Evolutionary conservation across 2,113 vertebrate species (phyloP).

Genomic region (Chascanopsetta lugubris): DNA sequence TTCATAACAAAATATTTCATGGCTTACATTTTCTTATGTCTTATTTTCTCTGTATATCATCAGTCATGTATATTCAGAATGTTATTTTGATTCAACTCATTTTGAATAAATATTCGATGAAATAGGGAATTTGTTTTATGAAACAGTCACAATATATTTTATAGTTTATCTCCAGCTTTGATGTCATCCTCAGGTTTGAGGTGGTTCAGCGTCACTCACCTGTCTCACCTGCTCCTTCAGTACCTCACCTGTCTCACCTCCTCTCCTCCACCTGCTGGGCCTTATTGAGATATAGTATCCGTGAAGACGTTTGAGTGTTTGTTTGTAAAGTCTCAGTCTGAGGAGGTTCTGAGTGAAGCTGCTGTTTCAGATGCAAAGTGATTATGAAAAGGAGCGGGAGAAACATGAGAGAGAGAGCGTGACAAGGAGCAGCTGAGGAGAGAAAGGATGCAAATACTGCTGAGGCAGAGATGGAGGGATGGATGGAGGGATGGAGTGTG

Average conservation of each 20-base stretch:
- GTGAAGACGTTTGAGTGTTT: conserved; percentile 41
- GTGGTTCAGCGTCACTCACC: conserved; percentile 28
- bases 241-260: conserved; percentile 16
- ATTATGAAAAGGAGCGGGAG: conserved; percentile 69
- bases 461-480: conserved; percentile 58
- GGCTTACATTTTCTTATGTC: not conserved
- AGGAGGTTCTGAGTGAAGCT: conserved; percentile 48
- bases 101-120: too few relatives aligned
- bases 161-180: not conserved
- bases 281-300: conserved; percentile 50
- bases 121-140: too few relatives aligned
- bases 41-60: not conserved
- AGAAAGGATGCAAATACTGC: conserved; percentile 79
- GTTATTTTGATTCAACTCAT: too few relatives aligned
- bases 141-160: too few relatives aligned
- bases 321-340: conserved; percentile 44
- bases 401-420: conserved; percentile 78
- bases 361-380: conserved; percentile 77
- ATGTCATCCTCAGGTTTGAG: not conserved
- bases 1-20: too few relatives aligned
- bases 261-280: not conserved
- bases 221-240: conserved; percentile 41
- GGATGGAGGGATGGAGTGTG: conserved; percentile 32
- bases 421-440: conserved; percentile 56
- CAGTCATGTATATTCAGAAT: too few relatives aligned